phyloP scores from a whole-genome alignment of 2,113 vertebrate genomes.

The Hoplias malabaricus region DNA sequence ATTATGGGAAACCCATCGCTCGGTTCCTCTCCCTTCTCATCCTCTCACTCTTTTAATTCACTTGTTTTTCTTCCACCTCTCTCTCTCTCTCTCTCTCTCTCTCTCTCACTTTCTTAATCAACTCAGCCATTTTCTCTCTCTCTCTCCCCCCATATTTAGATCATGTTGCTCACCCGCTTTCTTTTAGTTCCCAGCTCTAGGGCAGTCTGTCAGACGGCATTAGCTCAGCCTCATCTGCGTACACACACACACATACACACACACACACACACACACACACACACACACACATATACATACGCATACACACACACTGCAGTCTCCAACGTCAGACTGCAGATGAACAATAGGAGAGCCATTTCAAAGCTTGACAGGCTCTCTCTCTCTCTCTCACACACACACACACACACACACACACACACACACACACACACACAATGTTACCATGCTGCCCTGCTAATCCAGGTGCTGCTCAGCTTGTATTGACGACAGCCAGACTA shows the following conservation, averaged over 20 bases:
- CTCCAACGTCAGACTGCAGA: conserved; percentile 34
- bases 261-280: conserved; percentile 29
- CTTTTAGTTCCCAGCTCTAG: conserved; percentile 39
- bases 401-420: neutral
- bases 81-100: neutral
- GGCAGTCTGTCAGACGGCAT: conserved; percentile 44
- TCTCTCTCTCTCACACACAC: neutral
- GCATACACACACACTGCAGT: conserved; percentile 5
- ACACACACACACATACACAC: conserved; percentile 19
- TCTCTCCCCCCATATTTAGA: conserved; percentile 45
- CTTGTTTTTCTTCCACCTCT: neutral
- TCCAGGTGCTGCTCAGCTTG: conserved; percentile 21
- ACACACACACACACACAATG: conserved; percentile 2
- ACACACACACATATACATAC: conserved; percentile 9
- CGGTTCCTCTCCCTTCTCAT: neutral
- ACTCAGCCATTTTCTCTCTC: neutral
- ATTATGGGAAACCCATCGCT: no score
- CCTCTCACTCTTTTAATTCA: neutral
- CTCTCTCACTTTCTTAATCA: neutral
- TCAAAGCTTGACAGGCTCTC: conserved; percentile 25
- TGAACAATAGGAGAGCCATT: conserved; percentile 41
- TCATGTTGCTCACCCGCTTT: conserved; percentile 44
- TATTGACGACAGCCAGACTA: conserved; percentile 34
- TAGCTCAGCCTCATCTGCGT: conserved; percentile 42
- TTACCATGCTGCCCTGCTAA: conserved; percentile 22